Evolutionary conservation across 2,888 invertebrate genomes (phyloP).

Genomic region (Diplolepis rosae): DNA sequence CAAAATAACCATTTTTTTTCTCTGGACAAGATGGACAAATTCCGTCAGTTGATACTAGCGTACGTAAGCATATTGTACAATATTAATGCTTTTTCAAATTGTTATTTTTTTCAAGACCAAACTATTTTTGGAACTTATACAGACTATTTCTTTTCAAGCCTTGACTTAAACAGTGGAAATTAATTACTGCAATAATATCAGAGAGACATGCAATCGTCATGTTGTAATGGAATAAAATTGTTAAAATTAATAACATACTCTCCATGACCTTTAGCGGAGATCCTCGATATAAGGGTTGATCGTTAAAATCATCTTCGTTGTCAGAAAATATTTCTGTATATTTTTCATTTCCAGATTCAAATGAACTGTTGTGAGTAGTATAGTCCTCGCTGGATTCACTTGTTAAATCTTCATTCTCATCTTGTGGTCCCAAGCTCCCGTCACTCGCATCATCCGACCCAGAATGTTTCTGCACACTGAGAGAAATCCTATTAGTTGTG

Average conservation of each 20-base stretch:
- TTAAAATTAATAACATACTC: constrained; percentile 44
- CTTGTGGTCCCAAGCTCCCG: neutral
- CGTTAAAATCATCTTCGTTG: neutral
- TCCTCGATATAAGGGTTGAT: neutral
- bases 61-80: constrained; percentile 31
- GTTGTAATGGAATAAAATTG: constrained; percentile 41
- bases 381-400: neutral
- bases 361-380: neutral
- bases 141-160: constrained; percentile 27
- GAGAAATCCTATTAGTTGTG: no score
- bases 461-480: neutral
- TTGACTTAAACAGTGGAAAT: constrained; percentile 42
- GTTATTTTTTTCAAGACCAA: constrained; percentile 15
- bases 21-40: constrained; percentile 31
- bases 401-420: neutral
- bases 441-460: neutral
- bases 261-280: constrained; percentile 36
- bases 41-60: constrained; percentile 27
- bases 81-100: constrained; percentile 38
- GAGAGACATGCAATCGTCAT: constrained; percentile 38
- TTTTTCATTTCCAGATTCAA: neutral
- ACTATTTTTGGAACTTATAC: constrained; percentile 27
- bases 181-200: constrained; percentile 43
- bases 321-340: neutral
- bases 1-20: constrained; percentile 34